Conservation (phyloP, 2,113 vertebrate species). For the Malurus cyaneus region DNA sequence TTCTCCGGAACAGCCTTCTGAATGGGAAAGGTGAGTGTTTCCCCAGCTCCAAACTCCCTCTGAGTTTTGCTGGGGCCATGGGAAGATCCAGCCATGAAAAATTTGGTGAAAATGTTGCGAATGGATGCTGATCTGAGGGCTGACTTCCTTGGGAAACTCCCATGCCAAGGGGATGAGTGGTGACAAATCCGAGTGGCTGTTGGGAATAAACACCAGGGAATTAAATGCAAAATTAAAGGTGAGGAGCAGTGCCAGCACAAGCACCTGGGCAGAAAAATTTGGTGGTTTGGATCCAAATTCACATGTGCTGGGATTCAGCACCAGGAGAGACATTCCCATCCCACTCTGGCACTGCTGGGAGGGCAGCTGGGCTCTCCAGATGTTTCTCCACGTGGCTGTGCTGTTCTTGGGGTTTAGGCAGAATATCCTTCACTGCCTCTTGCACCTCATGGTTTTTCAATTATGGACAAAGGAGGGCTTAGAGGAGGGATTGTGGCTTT, state of each 20-base stretch:
- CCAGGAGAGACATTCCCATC: neutral
- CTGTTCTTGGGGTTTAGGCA: neutral
- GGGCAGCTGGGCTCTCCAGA: neutral
- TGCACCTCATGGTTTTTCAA: neutral
- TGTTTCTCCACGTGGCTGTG: neutral
- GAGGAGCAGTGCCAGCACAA: neutral
- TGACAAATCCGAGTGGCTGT: neutral
- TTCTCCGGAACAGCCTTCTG: conserved; percentile 87
- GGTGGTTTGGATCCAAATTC: neutral
- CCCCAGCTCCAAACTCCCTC: accelerated
- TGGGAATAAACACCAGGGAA: neutral
- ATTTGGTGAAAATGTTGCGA: neutral
- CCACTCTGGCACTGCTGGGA: neutral
- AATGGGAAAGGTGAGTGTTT: conserved; percentile 77
- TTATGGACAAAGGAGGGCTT: neutral
- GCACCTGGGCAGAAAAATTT: neutral
- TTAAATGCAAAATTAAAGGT: neutral
- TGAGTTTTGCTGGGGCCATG: accelerated
- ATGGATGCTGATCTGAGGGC: neutral
- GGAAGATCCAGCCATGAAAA: neutral
- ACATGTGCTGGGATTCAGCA: neutral
- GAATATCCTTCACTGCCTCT: neutral
- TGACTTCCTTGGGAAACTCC: neutral
- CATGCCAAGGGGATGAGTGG: neutral
- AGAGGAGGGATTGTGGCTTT: neutral